Conservation (phyloP, 1,140 invertebrate species). For the Schmidtea mediterranea region DNA sequence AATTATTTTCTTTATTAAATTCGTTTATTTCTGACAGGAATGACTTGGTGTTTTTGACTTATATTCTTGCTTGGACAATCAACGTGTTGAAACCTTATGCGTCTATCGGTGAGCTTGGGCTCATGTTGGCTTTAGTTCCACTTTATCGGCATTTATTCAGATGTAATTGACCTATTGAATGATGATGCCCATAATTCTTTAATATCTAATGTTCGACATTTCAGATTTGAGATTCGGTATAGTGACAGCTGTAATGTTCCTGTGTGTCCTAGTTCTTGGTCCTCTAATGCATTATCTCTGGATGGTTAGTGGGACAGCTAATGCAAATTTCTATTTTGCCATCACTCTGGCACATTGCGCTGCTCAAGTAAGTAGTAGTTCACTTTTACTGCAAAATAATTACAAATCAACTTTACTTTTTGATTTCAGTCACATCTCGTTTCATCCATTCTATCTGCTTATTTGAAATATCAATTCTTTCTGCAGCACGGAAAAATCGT, state of each 20-base stretch:
- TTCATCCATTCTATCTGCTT: too few species aligned
- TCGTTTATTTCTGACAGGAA: too few species aligned
- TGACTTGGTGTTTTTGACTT: constrained; percentile 56
- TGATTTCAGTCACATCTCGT: too few species aligned
- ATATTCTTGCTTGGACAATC: constrained; percentile 50
- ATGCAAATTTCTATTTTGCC: constrained; percentile 97
- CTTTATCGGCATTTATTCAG: constrained; percentile 63
- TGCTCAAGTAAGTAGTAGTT: constrained; percentile 36
- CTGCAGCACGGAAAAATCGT: too few species aligned
- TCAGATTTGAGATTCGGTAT: constrained; percentile 51
- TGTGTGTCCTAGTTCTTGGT: constrained; percentile 58
- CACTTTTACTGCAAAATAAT: too few species aligned
- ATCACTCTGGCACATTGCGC: constrained; percentile 75
- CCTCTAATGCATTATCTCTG: constrained; percentile 87
- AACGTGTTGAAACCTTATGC: constrained; percentile 89
- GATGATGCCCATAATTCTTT: background rate
- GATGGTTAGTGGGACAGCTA: constrained; percentile 87
- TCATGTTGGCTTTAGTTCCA: constrained; percentile 62
- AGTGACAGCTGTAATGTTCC: constrained; percentile 56
- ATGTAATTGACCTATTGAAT: constrained; percentile 38
- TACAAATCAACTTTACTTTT: too few species aligned
- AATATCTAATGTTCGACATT: constrained; percentile 8
- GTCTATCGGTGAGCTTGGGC: constrained; percentile 65
- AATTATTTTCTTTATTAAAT: too few species aligned
- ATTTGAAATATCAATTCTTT: too few species aligned